phyloP scores from a whole-genome alignment of 2,797 vertebrate species.

The Tangara arthus region DNA sequence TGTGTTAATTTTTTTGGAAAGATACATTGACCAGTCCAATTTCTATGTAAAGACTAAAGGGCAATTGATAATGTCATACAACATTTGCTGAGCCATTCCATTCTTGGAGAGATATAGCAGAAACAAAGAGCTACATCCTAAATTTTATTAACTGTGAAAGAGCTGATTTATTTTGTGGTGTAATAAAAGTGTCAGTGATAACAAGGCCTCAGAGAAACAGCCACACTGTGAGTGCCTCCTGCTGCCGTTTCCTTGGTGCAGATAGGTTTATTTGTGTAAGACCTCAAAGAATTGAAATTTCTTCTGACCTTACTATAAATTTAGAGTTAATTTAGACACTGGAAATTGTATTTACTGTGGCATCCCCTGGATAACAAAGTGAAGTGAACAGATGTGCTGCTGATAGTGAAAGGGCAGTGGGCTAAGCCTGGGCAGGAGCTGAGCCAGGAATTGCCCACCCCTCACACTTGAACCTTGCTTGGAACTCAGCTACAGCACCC shows the following conservation, averaged over 20 bases:
- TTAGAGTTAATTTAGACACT: not conserved
- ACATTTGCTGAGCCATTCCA: not conserved
- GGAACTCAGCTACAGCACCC: not conserved
- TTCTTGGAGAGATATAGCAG: not conserved
- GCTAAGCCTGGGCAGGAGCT: not conserved
- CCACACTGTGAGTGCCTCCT: not conserved
- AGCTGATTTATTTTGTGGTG: not conserved
- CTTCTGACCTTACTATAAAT: not conserved
- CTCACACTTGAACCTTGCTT: not conserved
- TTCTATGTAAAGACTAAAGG: not conserved
- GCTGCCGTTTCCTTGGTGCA: not conserved
- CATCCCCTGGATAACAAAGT: not conserved
- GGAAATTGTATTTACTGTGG: not conserved
- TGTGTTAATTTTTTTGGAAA: not conserved
- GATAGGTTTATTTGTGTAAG: not conserved
- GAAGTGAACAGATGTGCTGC: not conserved
- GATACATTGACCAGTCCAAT: not conserved
- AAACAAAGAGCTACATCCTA: not conserved
- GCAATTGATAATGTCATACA: not conserved
- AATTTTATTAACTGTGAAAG: not conserved
- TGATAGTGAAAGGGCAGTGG: not conserved
- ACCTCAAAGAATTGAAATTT: not conserved
- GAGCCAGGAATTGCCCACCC: not conserved
- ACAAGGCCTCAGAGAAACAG: not conserved
- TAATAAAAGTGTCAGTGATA: not conserved